These are phyloP conservation scores for Menidia menidia DNA, from an alignment of 2,797 vertebrate species.

Conservation along the genomic window DNA sequence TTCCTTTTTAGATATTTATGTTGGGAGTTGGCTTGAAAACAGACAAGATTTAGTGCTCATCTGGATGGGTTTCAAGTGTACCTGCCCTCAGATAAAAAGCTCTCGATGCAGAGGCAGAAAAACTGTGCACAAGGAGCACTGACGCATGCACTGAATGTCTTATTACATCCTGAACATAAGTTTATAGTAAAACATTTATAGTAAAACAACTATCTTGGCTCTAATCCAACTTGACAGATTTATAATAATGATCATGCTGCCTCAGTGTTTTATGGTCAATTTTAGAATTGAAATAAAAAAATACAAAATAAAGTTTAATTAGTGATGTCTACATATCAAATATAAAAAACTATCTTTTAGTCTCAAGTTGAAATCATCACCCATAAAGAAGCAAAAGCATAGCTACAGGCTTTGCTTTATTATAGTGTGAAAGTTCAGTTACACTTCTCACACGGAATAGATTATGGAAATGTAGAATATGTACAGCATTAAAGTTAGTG, in stretches of 20 bases:
- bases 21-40: constrained; percentile 62
- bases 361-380: neutral
- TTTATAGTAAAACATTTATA: constrained; percentile 14
- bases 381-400: neutral
- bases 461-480: constrained; percentile 30
- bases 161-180: constrained; percentile 34
- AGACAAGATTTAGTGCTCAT: constrained; percentile 71
- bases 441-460: constrained; percentile 1
- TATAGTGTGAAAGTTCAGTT: neutral
- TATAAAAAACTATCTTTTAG: neutral
- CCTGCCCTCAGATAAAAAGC: constrained; percentile 63
- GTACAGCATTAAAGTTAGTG: constrained; percentile 20
- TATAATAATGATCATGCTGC: constrained; percentile 13
- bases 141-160: constrained; percentile 22
- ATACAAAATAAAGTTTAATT: too few relatives aligned
- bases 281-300: neutral
- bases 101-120: constrained; percentile 47
- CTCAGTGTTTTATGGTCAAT: neutral
- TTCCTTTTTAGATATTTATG: constrained; percentile 70
- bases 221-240: neutral
- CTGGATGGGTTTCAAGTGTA: constrained; percentile 67
- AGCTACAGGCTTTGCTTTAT: neutral
- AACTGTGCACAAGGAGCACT: constrained; percentile 20
- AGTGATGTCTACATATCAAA: neutral
- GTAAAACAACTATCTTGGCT: constrained; percentile 22